These are phyloP conservation scores for Hydrochoerus hydrochaeris DNA, from an alignment of 2,113 vertebrate species.

Conservation along the genomic window DNA sequence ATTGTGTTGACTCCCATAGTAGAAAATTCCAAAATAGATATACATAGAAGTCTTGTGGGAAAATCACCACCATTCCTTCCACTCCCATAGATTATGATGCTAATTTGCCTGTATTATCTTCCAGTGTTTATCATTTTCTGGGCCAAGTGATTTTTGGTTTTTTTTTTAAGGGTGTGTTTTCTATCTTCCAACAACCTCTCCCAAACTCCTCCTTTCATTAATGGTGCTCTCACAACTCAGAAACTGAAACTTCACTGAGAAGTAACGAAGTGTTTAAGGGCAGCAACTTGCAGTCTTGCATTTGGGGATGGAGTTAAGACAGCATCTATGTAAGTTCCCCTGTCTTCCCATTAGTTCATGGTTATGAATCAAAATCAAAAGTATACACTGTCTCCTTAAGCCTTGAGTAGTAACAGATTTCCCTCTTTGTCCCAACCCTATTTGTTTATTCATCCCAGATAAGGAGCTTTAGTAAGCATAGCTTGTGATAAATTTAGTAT, in stretches of 20 bases:
- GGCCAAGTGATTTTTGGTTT: no score
- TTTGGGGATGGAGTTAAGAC: background rate
- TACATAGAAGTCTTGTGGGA: constrained; percentile 72
- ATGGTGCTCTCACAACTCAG: background rate
- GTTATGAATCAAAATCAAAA: background rate
- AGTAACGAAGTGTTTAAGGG: background rate
- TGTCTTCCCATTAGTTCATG: background rate
- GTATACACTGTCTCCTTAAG: background rate
- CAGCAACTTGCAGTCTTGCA: background rate
- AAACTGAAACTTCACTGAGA: background rate
- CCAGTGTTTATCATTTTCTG: constrained; percentile 65
- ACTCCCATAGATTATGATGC: constrained; percentile 75
- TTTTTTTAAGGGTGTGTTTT: background rate
- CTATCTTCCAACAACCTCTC: background rate
- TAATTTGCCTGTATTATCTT: constrained; percentile 72
- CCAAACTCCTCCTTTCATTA: background rate
- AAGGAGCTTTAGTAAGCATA: background rate
- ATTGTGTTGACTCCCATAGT: constrained; percentile 78
- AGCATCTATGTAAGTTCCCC: background rate
- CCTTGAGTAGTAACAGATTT: no score
- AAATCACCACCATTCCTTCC: constrained; percentile 73
- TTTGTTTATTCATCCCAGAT: background rate
- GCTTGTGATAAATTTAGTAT: background rate
- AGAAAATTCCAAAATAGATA: constrained; percentile 83
- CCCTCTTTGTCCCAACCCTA: background rate